A percentile compares a stretch with the other conserved stretches of the same genome.
phyloP scores from a whole-genome alignment of 1,140 invertebrate genomes.

The Magallana angulata region DNA sequence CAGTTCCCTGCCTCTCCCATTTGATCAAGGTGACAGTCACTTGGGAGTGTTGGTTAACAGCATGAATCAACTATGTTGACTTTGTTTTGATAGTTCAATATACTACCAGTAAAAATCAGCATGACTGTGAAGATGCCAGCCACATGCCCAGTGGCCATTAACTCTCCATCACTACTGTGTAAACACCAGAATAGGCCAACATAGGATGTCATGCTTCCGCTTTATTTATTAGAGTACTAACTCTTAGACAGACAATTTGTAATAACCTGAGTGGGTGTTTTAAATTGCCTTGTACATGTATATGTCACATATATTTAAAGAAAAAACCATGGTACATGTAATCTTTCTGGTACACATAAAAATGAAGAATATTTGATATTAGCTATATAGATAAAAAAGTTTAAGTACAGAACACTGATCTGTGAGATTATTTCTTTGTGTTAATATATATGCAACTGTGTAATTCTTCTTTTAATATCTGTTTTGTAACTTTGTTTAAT shows the following conservation, averaged over 20 bases:
- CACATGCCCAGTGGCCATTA: background rate
- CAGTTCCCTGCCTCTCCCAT: background rate
- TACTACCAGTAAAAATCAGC: background rate
- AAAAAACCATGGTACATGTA: too few species aligned
- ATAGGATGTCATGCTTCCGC: background rate
- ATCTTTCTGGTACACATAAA: too few species aligned
- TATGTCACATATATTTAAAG: too few species aligned
- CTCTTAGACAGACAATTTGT: background rate
- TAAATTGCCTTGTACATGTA: background rate
- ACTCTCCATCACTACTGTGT: background rate
- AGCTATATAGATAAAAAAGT: too few species aligned
- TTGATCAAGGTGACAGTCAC: background rate
- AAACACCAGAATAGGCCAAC: background rate
- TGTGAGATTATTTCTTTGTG: too few species aligned
- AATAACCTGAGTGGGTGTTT: background rate
- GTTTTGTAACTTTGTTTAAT: too few species aligned
- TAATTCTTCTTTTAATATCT: too few species aligned
- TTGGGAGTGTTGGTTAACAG: constrained; percentile 26
- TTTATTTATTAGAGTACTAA: constrained; percentile 4
- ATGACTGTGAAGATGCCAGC: background rate
- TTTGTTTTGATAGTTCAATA: background rate
- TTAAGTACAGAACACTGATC: too few species aligned
- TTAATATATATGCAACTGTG: too few species aligned
- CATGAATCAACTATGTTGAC: background rate
- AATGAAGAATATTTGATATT: too few species aligned